Evolutionary conservation across 2,888 invertebrate genomes (phyloP).

Genomic region (Mamestra brassicae): DNA sequence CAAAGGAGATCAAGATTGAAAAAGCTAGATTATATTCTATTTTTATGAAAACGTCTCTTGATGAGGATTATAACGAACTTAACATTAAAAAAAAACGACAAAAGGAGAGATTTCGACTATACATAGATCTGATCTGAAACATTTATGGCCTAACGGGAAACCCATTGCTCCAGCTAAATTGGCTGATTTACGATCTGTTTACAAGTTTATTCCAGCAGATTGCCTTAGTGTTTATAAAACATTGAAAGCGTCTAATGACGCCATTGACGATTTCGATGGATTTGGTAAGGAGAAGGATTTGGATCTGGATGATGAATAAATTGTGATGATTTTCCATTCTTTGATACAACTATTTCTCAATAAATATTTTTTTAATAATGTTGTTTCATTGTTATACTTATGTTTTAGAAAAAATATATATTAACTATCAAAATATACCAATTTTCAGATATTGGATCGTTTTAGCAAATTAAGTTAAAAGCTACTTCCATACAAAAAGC

Average conservation of each 20-base stretch:
- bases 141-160: conserved; percentile 58
- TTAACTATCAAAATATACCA: too few species aligned
- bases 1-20: conserved; percentile 29
- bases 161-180: conserved; percentile 53
- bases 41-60: background rate
- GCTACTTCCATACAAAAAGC: too few species aligned
- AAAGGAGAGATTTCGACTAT: conserved; percentile 2
- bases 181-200: conserved; percentile 46
- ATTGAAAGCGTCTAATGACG: conserved; percentile 26
- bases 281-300: conserved; percentile 26
- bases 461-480: too few species aligned
- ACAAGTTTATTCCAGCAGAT: conserved; percentile 45
- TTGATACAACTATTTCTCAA: conserved; percentile 30
- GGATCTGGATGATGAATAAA: conserved; percentile 16
- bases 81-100: conserved; percentile 9
- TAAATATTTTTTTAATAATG: conserved; percentile 24
- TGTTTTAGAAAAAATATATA: background rate
- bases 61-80: conserved; percentile 17
- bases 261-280: conserved; percentile 46
- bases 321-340: conserved; percentile 31
- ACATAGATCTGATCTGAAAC: conserved; percentile 26
- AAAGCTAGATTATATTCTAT: conserved; percentile 12
- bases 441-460: too few species aligned
- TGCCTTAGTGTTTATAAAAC: conserved; percentile 40
- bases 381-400: conserved; percentile 23